Evolutionary conservation across 2,113 vertebrate species (phyloP).

Genomic region (Oostethus manadensis): DNA sequence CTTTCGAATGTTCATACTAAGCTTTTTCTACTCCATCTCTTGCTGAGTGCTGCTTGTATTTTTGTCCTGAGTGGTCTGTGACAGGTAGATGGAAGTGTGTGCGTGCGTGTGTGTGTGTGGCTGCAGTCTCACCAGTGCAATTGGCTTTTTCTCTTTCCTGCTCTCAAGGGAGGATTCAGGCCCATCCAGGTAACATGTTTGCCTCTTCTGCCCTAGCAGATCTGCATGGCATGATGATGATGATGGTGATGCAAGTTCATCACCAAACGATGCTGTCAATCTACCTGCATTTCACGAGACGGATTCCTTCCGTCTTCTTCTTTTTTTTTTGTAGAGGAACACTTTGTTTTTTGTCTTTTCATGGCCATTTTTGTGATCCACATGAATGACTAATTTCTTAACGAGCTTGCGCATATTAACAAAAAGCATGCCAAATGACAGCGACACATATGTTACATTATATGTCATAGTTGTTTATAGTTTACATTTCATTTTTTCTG

Average conservation of each 20-base stretch:
- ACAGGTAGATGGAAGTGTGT: constrained; percentile 25
- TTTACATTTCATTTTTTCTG: background rate
- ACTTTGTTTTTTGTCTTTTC: constrained; percentile 16
- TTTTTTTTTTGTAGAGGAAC: constrained; percentile 4
- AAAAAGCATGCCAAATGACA: constrained; percentile 45
- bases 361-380: constrained; percentile 6
- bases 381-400: constrained; percentile 33
- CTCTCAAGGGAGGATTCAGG: constrained; percentile 99
- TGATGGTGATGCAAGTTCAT: constrained; percentile 14
- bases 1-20: constrained; percentile 9
- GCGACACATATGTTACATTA: background rate
- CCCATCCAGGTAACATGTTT: constrained; percentile 77
- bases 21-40: background rate
- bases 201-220: constrained; percentile 45
- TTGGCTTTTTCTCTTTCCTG: constrained; percentile 94
- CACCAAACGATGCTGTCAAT: constrained; percentile 20
- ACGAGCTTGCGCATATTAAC: constrained; percentile 24
- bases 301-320: constrained; percentile 7
- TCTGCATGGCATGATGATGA: constrained; percentile 70
- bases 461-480: background rate
- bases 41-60: background rate
- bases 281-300: constrained; percentile 9
- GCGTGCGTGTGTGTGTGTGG: constrained; percentile 12
- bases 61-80: background rate
- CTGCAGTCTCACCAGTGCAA: constrained; percentile 70